phyloP scores from a whole-genome alignment of 1,140 invertebrate genomes.

The Pseudomyrmex gracilis region DNA sequence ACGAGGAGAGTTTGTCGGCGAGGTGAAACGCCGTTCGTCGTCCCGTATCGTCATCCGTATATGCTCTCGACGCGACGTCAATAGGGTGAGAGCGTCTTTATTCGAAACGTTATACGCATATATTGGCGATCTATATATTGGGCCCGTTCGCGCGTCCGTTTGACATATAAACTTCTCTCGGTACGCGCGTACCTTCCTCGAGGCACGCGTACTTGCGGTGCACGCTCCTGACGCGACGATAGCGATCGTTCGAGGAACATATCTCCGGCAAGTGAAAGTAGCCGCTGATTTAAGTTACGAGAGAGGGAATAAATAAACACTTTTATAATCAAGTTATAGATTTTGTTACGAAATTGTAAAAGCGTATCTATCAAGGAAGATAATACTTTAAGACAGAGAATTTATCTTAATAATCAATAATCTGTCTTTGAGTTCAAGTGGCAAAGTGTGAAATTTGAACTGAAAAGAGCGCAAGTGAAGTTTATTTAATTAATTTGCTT shows the following conservation, averaged over 20 bases:
- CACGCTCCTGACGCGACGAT: too few relatives aligned
- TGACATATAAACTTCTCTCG: constrained; percentile 12
- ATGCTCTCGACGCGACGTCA: constrained; percentile 19
- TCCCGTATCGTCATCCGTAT: background rate
- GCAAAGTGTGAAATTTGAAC: too few relatives aligned
- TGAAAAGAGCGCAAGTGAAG: too few relatives aligned
- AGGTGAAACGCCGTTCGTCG: too few relatives aligned
- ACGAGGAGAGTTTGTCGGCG: background rate
- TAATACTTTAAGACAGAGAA: too few relatives aligned
- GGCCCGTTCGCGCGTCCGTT: background rate
- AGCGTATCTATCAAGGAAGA: too few relatives aligned
- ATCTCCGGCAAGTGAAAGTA: background rate
- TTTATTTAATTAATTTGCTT: too few relatives aligned
- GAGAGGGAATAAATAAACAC: background rate
- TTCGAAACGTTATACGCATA: background rate
- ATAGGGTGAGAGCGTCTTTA: constrained; percentile 25
- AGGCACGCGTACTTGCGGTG: background rate
- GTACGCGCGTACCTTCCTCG: background rate
- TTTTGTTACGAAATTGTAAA: too few relatives aligned
- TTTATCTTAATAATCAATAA: too few relatives aligned
- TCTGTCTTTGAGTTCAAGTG: too few relatives aligned
- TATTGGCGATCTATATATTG: background rate
- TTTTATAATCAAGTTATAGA: background rate
- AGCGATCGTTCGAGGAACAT: background rate
- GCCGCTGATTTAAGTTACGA: background rate